A percentile compares a stretch with the other conserved stretches of the same genome.
Conservation (phyloP, 35 echinoderm and acorn worm genomes). For the Hemicentrotus pulcherrimus region DNA sequence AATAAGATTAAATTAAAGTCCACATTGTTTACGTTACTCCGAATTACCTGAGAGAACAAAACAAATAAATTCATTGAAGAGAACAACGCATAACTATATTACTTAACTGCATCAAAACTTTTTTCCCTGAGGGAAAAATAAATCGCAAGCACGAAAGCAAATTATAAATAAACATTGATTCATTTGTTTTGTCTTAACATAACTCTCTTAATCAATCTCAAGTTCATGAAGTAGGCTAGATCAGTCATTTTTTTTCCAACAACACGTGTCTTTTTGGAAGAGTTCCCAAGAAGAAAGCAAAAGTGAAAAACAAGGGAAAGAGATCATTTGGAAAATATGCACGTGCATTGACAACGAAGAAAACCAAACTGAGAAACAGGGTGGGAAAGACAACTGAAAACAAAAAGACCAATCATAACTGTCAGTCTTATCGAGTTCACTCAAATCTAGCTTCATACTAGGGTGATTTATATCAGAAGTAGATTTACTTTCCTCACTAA, state of each 20-base stretch:
- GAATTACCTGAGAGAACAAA: too few relatives aligned
- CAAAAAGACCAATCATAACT: not conserved
- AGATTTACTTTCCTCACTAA: not conserved
- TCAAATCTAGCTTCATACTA: not conserved
- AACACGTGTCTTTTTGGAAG: not conserved
- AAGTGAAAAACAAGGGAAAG: too few relatives aligned
- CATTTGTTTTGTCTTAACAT: not conserved
- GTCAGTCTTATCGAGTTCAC: not conserved
- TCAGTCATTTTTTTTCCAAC: not conserved
- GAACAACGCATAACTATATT: too few relatives aligned
- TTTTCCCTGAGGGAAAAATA: not conserved
- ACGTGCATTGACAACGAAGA: not conserved
- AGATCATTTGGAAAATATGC: too few relatives aligned
- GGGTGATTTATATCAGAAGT: not conserved
- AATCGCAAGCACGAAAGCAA: not conserved
- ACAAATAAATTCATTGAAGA: too few relatives aligned
- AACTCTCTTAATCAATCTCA: not conserved
- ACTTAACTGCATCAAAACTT: too few relatives aligned
- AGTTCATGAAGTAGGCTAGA: not conserved
- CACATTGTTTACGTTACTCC: too few relatives aligned
- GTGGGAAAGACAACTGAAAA: not conserved
- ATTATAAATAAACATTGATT: not conserved
- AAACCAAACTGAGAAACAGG: not conserved
- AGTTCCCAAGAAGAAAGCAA: too few relatives aligned
- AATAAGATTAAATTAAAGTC: too few relatives aligned